Evolutionary conservation across 1,140 invertebrate genomes (phyloP).

Genomic region (Oedothorax gibbosus): DNA sequence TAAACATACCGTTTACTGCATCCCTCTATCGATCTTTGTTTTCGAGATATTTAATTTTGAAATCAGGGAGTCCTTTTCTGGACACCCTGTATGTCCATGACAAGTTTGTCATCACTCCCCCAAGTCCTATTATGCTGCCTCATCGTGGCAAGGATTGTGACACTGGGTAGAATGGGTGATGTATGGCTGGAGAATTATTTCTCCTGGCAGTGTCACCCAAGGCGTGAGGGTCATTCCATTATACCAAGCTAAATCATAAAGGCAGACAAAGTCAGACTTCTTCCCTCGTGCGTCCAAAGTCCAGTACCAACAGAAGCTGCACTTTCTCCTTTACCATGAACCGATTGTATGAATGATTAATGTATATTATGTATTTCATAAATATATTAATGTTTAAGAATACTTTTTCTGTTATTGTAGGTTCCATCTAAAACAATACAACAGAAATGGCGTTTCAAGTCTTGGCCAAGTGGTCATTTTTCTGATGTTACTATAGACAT

Average conservation of each 20-base stretch:
- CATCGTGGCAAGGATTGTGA: no score
- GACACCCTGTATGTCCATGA: no score
- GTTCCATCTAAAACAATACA: constrained; percentile 85
- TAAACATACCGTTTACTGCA: no score
- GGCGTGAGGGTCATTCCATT: neutral
- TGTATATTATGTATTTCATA: neutral
- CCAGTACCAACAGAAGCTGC: neutral
- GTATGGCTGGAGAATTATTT: no score
- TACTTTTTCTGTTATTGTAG: constrained; percentile 65
- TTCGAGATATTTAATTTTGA: no score
- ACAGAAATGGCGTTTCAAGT: constrained; percentile 94
- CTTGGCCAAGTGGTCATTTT: constrained; percentile 92
- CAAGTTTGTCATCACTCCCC: no score
- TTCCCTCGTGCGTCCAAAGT: neutral
- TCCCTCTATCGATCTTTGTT: no score
- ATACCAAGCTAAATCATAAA: neutral
- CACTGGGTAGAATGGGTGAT: no score
- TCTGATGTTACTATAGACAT: constrained; percentile 89
- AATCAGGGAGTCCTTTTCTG: no score
- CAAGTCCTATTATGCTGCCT: no score
- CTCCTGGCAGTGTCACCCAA: no score
- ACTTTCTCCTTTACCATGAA: neutral
- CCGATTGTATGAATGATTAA: neutral
- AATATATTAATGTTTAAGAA: neutral
- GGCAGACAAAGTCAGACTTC: neutral